Conservation (phyloP, 2,113 vertebrate species). For the Heloderma charlesbogerti region DNA sequence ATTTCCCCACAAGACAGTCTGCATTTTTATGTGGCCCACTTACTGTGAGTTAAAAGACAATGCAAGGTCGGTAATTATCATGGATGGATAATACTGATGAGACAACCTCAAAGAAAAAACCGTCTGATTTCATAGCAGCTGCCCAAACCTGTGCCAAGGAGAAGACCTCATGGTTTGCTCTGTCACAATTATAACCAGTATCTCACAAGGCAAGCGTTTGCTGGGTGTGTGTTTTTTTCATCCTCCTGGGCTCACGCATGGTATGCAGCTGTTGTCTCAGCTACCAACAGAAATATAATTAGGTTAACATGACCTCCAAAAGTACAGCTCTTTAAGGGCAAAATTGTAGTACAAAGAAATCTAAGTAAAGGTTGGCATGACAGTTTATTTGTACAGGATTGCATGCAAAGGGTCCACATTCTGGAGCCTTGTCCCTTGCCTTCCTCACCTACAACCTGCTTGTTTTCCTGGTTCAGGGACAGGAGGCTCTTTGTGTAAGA, state of each 20-base stretch:
- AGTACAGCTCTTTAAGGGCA: conserved; percentile 33
- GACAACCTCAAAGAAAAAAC: conserved; percentile 17
- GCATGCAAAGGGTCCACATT: conserved; percentile 7
- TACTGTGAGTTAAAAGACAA: conserved; percentile 33
- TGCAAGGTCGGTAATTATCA: not conserved
- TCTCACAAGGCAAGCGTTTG: not conserved
- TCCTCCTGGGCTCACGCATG: accelerated
- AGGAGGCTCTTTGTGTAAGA: not conserved
- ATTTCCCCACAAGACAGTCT: not conserved
- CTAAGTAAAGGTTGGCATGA: conserved; percentile 26
- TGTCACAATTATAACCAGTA: conserved; percentile 18
- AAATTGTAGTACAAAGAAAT: conserved; percentile 41
- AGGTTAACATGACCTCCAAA: conserved; percentile 55
- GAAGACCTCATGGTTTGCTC: conserved; percentile 24
- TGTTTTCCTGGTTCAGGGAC: not conserved
- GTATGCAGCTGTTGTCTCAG: conserved; percentile 59
- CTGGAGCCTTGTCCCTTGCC: not conserved
- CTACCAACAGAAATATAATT: conserved; percentile 52
- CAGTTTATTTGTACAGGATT: conserved; percentile 6
- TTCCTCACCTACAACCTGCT: not conserved
- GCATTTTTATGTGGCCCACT: not conserved
- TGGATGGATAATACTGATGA: conserved; percentile 26
- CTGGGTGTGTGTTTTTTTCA: not conserved
- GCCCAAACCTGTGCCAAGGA: not conserved
- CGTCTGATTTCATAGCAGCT: conserved; percentile 45